phyloP scores from a whole-genome alignment of 2,888 invertebrate species.

The Polietes domitor region DNA sequence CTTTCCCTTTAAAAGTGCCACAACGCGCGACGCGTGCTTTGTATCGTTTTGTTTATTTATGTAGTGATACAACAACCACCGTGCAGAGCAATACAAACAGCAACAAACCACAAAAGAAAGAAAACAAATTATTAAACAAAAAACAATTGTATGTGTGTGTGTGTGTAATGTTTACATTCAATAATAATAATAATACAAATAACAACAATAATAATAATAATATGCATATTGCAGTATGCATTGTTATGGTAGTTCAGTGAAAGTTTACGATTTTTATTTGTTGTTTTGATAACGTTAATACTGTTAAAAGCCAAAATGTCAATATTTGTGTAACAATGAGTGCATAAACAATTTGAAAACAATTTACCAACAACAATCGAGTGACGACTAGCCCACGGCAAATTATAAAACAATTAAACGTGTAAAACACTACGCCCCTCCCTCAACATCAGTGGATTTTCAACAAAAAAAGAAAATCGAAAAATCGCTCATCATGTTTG shows the following conservation, averaged over 20 bases:
- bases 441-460: slow-evolving; percentile 10
- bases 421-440: neutral
- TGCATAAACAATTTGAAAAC: neutral
- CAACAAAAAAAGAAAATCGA: neutral
- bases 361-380: neutral
- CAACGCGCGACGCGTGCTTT: no score
- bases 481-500: slow-evolving; percentile 76
- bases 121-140: neutral
- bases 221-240: neutral
- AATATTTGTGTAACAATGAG: slow-evolving; percentile 31
- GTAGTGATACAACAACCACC: no score
- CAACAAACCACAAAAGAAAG: neutral
- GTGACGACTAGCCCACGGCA: neutral
- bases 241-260: neutral
- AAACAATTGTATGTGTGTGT: neutral
- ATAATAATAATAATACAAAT: slow-evolving; percentile 2
- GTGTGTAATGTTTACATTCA: slow-evolving; percentile 9
- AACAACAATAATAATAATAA: neutral
- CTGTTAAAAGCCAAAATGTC: slow-evolving; percentile 17
- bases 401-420: slow-evolving; percentile 11
- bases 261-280: neutral
- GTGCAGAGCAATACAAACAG: neutral
- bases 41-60: no score
- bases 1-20: no score
- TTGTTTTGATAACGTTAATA: neutral